Conservation (phyloP, 2,797 vertebrate genomes). For the Aotus griseimembra region DNA sequence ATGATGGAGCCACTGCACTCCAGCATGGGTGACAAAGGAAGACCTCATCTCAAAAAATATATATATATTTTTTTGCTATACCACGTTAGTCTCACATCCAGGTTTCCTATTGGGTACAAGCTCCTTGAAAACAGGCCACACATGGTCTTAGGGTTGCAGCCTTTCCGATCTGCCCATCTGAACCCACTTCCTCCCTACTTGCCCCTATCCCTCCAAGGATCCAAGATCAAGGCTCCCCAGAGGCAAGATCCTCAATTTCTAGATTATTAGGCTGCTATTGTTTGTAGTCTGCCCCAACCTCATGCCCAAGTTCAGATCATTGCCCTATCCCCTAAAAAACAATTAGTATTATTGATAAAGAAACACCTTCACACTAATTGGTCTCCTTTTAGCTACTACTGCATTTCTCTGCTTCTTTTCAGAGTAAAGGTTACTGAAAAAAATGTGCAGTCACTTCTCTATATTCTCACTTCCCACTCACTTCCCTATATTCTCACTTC, state of each 20-base stretch:
- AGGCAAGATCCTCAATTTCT: neutral
- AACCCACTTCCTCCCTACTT: fast-evolving
- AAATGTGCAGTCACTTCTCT: neutral
- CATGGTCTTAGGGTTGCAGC: fast-evolving
- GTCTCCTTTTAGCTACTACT: neutral
- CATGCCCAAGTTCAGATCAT: neutral
- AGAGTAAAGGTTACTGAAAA: neutral
- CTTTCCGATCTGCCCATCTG: neutral
- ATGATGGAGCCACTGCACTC: neutral
- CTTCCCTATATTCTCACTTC: neutral
- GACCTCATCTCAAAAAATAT: too few species aligned
- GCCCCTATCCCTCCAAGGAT: neutral
- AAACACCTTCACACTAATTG: neutral
- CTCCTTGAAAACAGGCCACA: neutral
- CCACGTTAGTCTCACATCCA: neutral
- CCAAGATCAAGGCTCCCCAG: neutral
- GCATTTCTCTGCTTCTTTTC: neutral
- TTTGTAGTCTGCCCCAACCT: neutral
- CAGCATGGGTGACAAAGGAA: neutral
- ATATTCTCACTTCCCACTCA: neutral
- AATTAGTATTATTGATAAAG: neutral
- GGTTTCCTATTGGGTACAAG: neutral
- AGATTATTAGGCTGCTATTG: neutral
- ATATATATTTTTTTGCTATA: fast-evolving
- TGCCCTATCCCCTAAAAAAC: neutral